Base-by-base conservation (phyloP, 2,113 vertebrate species). In the Prinia subflava region DNA sequence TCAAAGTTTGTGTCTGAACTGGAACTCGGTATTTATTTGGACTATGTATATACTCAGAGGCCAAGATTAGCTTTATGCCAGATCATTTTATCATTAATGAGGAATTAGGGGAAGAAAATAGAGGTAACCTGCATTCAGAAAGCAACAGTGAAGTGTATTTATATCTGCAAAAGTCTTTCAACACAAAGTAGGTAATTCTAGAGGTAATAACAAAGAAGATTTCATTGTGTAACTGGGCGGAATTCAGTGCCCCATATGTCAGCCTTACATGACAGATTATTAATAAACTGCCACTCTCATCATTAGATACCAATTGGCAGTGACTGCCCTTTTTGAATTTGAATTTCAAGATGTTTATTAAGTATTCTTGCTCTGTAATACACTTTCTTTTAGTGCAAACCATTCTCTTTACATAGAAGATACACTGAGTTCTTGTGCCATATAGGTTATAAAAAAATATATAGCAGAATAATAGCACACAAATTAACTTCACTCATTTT, bases 271-370 rank as follows among this genome's bases (percentile, higher is more conserved):
- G 69, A 97, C 78, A 97, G 63, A 88, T 95, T 97, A 95, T 97
- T 97, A 97, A 97, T 97, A 97, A 95, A 92, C 86, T 97, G 94
- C 56, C 94, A 94, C 56, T 92, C 57, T 95, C 77, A 96, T 96
- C 78, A 76, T 64, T 50, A 90, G 87, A 96, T 96, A 88, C 24
- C 30, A 93, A 89, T 87, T 44, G 16, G 10, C 56, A 63, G 63
- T 94, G 67, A 94, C 27, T 81, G 46, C 28, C 35, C 69, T 83
- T 94, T 96, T 89, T 91, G 46, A 97, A 96, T 89, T 87, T 93
- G 64, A 94, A 57, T 57, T 49, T 75, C 31, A 57, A 62, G 62
- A 94, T 89, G 83, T 90, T 93, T 91, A 75, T 94, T 47, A 88
- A 87, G 25, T 86, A 76, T 96, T 81, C 31, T 90, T 94, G 49